phyloP scores from a whole-genome alignment of 2,888 invertebrate genomes.

The Eristalis tenax region DNA sequence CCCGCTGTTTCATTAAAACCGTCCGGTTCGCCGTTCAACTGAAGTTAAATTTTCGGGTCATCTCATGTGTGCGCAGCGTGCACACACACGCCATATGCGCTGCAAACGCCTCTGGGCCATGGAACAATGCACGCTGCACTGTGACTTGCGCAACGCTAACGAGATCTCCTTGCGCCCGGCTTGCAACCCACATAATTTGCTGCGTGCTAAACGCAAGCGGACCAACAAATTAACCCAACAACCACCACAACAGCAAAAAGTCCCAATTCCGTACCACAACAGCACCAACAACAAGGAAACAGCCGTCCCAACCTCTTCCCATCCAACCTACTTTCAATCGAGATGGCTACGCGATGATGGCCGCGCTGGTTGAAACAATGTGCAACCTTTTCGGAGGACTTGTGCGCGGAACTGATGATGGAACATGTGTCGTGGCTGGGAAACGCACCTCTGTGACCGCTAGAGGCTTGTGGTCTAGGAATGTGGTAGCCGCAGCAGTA shows the following conservation, averaged over 20 bases:
- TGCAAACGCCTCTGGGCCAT: slow-evolving; percentile 10
- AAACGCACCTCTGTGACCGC: slow-evolving; percentile 59
- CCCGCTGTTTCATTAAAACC: slow-evolving; percentile 63
- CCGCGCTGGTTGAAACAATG: slow-evolving; percentile 28
- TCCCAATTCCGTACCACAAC: slow-evolving; percentile 25
- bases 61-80: neutral
- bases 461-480: slow-evolving; percentile 49
- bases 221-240: slow-evolving; percentile 62
- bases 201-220: slow-evolving; percentile 67
- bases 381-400: slow-evolving; percentile 43
- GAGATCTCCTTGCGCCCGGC: slow-evolving; percentile 51
- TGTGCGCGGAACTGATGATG: slow-evolving; percentile 1
- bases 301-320: slow-evolving; percentile 6
- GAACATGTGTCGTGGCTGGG: slow-evolving; percentile 38
- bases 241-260: slow-evolving; percentile 22
- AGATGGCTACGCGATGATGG: neutral
- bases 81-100: slow-evolving; percentile 31
- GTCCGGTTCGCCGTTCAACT: slow-evolving; percentile 20
- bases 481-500: slow-evolving; percentile 53
- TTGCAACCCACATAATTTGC: slow-evolving; percentile 62
- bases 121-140: slow-evolving; percentile 12
- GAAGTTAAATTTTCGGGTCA: slow-evolving; percentile 55
- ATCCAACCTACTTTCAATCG: slow-evolving; percentile 50
- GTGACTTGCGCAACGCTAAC: slow-evolving; percentile 46
- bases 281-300: slow-evolving; percentile 15